These are phyloP conservation scores for Cololabis saira DNA, from an alignment of 2,113 vertebrate species.

Conservation along the genomic window DNA sequence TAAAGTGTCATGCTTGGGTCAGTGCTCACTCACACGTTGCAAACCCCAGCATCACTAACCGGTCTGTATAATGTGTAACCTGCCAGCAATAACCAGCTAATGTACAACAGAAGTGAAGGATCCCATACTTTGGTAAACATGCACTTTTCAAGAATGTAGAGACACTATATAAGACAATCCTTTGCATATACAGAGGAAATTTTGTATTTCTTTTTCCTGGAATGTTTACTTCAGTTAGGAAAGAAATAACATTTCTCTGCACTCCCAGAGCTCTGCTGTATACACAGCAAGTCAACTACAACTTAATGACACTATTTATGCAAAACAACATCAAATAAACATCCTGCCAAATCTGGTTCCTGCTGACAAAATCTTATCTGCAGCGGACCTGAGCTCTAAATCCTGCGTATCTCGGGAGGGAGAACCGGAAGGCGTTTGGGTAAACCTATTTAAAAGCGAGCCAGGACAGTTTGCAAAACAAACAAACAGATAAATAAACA, in stretches of 20 bases:
- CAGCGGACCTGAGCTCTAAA: slow-evolving; percentile 29
- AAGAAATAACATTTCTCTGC: background rate
- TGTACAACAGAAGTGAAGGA: slow-evolving; percentile 38
- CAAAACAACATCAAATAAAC: slow-evolving; percentile 54
- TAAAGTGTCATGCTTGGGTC: slow-evolving; percentile 17
- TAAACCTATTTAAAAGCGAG: slow-evolving; percentile 13
- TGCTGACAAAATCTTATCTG: slow-evolving; percentile 72
- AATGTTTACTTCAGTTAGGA: background rate
- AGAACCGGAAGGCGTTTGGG: slow-evolving; percentile 40
- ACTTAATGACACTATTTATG: slow-evolving; percentile 34
- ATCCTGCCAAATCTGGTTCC: slow-evolving; percentile 66
- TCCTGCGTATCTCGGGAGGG: slow-evolving; percentile 27
- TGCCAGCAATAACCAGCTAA: slow-evolving; percentile 32
- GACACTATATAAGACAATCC: background rate
- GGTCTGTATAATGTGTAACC: slow-evolving; percentile 61
- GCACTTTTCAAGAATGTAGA: background rate
- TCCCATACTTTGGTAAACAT: slow-evolving; percentile 7
- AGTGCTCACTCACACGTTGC: background rate
- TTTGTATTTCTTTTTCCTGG: background rate
- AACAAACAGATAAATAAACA: slow-evolving; percentile 56
- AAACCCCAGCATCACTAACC: slow-evolving; percentile 26
- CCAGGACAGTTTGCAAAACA: slow-evolving; percentile 39
- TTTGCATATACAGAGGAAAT: background rate
- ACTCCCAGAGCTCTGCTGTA: background rate
- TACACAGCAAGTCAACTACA: background rate